Evolutionary conservation across 2,888 invertebrate genomes (phyloP).

Genomic region (Drosophila paramelanica): DNA sequence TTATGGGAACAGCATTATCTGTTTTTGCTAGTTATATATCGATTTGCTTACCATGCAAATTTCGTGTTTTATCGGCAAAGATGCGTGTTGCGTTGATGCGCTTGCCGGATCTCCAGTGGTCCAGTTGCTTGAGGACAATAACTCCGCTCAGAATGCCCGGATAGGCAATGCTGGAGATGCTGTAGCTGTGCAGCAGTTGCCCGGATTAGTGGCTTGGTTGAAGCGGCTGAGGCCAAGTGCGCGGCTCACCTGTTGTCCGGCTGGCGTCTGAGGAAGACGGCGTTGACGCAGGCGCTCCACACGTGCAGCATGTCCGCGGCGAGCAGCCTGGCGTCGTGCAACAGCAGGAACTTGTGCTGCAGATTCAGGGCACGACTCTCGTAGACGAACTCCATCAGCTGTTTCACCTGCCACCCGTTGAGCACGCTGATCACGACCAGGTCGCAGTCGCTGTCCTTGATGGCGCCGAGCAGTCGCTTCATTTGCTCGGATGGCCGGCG

Average conservation of each 20-base stretch:
- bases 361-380: conserved; percentile 90
- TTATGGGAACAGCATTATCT: too few relatives aligned
- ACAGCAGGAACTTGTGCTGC: conserved; percentile 89
- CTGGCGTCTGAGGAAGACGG: conserved; percentile 88
- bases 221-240: too few relatives aligned
- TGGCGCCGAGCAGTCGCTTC: conserved; percentile 86
- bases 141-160: conserved; percentile 87
- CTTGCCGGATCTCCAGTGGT: conserved; percentile 89
- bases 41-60: conserved; percentile 80
- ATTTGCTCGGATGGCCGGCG: conserved; percentile 87
- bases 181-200: conserved; percentile 87
- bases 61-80: conserved; percentile 82
- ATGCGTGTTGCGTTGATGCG: conserved; percentile 83
- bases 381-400: conserved; percentile 90
- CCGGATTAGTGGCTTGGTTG: neutral
- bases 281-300: conserved; percentile 91
- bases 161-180: conserved; percentile 90
- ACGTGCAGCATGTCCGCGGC: conserved; percentile 88
- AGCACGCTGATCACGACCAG: conserved; percentile 89
- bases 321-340: conserved; percentile 90
- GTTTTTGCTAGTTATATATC: too few relatives aligned
- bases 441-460: conserved; percentile 89
- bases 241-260: conserved; percentile 61
- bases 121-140: conserved; percentile 88
- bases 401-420: conserved; percentile 89